Conservation (phyloP, 2,113 vertebrate genomes). For the Pterophyllum scalare region DNA sequence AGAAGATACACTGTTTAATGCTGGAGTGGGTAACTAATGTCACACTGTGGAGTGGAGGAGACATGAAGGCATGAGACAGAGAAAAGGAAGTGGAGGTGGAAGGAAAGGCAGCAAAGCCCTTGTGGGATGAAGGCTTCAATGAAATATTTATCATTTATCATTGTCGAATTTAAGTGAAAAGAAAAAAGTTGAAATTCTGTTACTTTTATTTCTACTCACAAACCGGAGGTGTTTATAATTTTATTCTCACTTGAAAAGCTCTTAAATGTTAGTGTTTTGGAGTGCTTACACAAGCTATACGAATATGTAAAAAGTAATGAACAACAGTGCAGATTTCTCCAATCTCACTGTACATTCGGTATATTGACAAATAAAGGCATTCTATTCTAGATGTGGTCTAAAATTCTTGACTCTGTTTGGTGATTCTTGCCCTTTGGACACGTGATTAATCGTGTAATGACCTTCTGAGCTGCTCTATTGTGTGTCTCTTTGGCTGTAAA, state of each 20-base stretch:
- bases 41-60: slow-evolving; percentile 21
- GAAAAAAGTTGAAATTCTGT: background rate
- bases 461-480: background rate
- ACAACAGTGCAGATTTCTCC: background rate
- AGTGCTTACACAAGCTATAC: background rate
- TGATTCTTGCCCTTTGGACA: background rate
- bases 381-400: background rate
- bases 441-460: background rate
- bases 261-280: background rate
- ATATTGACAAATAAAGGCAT: too few species aligned
- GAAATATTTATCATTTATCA: slow-evolving; percentile 16
- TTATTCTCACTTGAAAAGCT: background rate
- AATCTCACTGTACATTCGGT: too few species aligned
- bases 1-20: slow-evolving; percentile 45
- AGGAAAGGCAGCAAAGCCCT: slow-evolving; percentile 18
- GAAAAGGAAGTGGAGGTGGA: background rate
- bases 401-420: background rate
- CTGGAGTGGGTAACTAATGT: slow-evolving; percentile 31
- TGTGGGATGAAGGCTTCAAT: background rate
- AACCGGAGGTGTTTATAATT: background rate
- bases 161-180: background rate
- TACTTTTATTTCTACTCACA: background rate
- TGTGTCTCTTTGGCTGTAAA: background rate
- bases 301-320: background rate
- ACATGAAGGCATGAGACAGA: background rate